Evolutionary conservation across 2,888 invertebrate species (phyloP), one percentile per base, ranked within the genome.

Genomic region (Clivina fossor): DNA sequence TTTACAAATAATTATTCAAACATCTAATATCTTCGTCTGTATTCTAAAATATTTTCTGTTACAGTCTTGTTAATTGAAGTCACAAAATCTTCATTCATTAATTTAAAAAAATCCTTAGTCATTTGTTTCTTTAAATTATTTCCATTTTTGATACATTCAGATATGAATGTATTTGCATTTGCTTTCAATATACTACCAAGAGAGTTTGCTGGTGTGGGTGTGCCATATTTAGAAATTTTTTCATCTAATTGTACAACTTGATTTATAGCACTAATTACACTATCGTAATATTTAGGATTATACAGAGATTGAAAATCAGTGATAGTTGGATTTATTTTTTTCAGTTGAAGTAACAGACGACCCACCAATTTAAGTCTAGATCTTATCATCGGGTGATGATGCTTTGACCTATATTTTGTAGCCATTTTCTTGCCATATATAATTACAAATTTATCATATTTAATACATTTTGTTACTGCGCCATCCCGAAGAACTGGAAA

Each of bases 401-500:
- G n/a, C n/a, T n/a, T n/a, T n/a, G n/a, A n/a, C n/a, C n/a, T n/a
- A n/a, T n/a, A n/a, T 38, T 57, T 57, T 16, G 22, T 20, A 28
- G 46, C 43, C 26, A 51, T 43, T 43, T 46, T 57, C 19, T 57
- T 57, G 5, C 51, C 57, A 13, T 22, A 51, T 16, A 38, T 20
- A 20, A 57, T 51, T 4, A 46, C 20, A n/a, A 53, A 26, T 16
- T 16, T 9, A 28, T 57, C 57, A 38, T 57, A 57, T 30, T 38
- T 20, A 20, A 57, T 53, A 4, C 22, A 28, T 5, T 44, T 20
- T 8, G 50, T 56, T 3, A 63, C 44, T 8, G 43, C 43, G 28
- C 61, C 61, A 55, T 60, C 61, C 18, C 58, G 35, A 33, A 64
- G 11, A 1, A 60, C 49, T 1, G 61, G 62, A 40, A 62, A 60